Conservation (phyloP, 2,888 invertebrate genomes). For the Gonocerus acuteangulatus region DNA sequence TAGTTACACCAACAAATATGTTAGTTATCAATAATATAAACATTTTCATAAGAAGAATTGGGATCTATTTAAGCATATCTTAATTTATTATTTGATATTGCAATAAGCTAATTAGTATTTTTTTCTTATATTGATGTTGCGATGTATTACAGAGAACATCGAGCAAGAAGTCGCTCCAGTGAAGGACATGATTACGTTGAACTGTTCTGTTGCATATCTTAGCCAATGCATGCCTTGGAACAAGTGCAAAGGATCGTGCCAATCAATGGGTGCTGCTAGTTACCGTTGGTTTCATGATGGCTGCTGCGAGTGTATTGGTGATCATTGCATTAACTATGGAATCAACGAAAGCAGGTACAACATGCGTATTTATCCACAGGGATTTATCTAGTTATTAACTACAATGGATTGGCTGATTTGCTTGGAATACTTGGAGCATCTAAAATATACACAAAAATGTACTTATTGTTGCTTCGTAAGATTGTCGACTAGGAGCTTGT, state of each 20-base stretch:
- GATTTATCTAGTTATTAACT: not conserved
- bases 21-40: too few species aligned
- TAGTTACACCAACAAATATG: too few species aligned
- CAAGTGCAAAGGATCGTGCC: constrained; percentile 76
- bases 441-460: not conserved
- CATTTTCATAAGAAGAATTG: too few species aligned
- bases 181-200: constrained; percentile 53
- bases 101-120: too few species aligned
- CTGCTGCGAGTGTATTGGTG: constrained; percentile 87
- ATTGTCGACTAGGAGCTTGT: too few species aligned
- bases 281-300: constrained; percentile 92
- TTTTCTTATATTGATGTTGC: too few species aligned
- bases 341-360: constrained; percentile 73
- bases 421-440: too few species aligned
- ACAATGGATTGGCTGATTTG: not conserved
- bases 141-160: too few species aligned
- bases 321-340: constrained; percentile 81
- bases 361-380: not conserved
- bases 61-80: too few species aligned
- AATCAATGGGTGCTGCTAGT: constrained; percentile 73
- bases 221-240: constrained; percentile 80
- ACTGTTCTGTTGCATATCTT: constrained; percentile 88
- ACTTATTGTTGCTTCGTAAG: too few species aligned
- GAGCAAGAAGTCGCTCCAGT: constrained; percentile 42
- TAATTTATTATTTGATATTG: too few species aligned